Percentiles rank a stretch among this genome's conserved stretches.
These are phyloP conservation scores for Eristalinus sepulchralis DNA, from an alignment of 2,888 invertebrate genomes.

Conservation along the genomic window DNA sequence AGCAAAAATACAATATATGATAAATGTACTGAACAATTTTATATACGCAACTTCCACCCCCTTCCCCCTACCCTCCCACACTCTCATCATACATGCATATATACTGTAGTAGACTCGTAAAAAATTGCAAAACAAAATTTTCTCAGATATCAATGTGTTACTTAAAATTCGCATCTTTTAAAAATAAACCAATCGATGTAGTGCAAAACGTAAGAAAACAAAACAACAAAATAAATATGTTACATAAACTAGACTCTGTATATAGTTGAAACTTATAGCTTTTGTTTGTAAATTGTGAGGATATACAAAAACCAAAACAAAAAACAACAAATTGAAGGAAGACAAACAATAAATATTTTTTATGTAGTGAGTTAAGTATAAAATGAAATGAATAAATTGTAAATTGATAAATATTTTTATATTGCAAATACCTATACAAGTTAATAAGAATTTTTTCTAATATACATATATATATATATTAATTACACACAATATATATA, in stretches of 20 bases:
- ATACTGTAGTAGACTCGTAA: not conserved
- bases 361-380: conserved; percentile 69
- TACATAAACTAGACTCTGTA: conserved; percentile 35
- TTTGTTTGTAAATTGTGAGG: conserved; percentile 65
- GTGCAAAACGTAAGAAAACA: conserved; percentile 47
- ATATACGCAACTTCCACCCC: conserved; percentile 56
- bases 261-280: conserved; percentile 69
- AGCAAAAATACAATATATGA: not conserved
- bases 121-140: conserved; percentile 5
- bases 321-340: conserved; percentile 53
- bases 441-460: conserved; percentile 42
- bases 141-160: conserved; percentile 64
- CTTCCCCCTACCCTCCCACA: conserved; percentile 33
- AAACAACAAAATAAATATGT: not conserved
- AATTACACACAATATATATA: conserved; percentile 35
- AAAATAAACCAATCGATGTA: conserved; percentile 39
- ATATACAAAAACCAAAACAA: conserved; percentile 46
- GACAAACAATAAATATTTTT: conserved; percentile 67
- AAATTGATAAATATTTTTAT: conserved; percentile 70
- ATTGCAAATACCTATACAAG: conserved; percentile 66
- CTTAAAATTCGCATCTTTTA: conserved; percentile 21
- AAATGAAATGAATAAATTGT: conserved; percentile 54
- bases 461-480: conserved; percentile 12
- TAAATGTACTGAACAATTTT: conserved; percentile 69
- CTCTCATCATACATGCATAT: not conserved